Conservation (phyloP, 2,888 invertebrate genomes). For the Agonopterix alstromeriana region DNA sequence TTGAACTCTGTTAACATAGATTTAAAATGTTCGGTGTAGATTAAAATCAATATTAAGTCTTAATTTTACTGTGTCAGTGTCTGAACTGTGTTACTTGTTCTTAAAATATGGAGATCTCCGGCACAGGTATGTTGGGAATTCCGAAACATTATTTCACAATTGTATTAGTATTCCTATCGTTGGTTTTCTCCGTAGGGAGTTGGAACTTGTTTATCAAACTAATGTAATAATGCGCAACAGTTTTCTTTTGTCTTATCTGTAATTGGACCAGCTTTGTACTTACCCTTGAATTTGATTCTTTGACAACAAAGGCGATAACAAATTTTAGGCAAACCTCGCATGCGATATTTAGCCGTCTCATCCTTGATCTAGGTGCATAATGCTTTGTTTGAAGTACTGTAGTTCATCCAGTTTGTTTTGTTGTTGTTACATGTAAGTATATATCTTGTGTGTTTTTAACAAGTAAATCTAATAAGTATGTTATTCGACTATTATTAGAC, state of each 20-base stretch:
- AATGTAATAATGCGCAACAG: background rate
- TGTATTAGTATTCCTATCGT: constrained; percentile 3
- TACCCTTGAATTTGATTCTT: constrained; percentile 27
- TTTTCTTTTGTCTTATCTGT: background rate
- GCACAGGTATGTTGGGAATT: constrained; percentile 40
- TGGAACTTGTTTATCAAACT: background rate
- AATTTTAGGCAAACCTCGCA: background rate
- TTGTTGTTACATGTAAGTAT: too few relatives aligned
- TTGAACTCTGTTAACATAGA: too few relatives aligned
- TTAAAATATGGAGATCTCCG: constrained; percentile 58
- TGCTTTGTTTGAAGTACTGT: too few relatives aligned
- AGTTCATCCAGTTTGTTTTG: too few relatives aligned
- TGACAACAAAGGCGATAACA: constrained; percentile 51
- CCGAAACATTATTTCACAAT: constrained; percentile 10
- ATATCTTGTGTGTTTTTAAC: too few relatives aligned
- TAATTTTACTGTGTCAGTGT: background rate
- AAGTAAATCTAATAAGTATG: too few relatives aligned
- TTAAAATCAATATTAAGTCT: too few relatives aligned
- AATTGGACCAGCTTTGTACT: background rate
- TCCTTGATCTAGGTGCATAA: too few relatives aligned
- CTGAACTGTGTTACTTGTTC: background rate
- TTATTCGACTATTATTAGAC: too few relatives aligned
- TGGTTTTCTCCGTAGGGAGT: background rate
- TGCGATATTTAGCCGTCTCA: too few relatives aligned
- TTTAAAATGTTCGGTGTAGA: too few relatives aligned